Conservation (phyloP, 1,140 invertebrate species). For the Brachystomella parvula region DNA sequence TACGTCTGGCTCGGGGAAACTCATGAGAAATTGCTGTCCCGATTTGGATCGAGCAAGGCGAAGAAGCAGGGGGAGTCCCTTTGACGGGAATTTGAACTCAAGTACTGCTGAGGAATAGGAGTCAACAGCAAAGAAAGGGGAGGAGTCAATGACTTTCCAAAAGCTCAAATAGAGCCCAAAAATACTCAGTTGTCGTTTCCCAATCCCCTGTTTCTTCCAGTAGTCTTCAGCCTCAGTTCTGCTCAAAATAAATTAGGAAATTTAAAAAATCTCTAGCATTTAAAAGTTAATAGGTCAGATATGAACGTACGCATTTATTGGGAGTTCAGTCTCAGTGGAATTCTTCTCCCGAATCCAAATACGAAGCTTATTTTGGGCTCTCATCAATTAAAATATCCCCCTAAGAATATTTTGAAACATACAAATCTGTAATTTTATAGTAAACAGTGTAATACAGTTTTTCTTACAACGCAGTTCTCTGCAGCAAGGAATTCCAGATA, state of each 20-base stretch:
- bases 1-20: neutral
- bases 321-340: neutral
- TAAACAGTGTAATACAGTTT: too few species aligned
- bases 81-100: conserved; percentile 1
- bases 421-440: too few species aligned
- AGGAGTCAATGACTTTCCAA: neutral
- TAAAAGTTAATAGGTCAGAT: too few species aligned
- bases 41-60: neutral
- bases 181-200: neutral
- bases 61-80: neutral
- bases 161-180: neutral
- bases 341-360: conserved; percentile 1
- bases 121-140: conserved; percentile 1
- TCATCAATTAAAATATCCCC: neutral
- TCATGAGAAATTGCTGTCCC: neutral
- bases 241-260: too few species aligned
- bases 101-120: neutral
- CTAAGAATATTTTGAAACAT: neutral
- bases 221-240: neutral
- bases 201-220: neutral
- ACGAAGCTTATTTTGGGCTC: neutral
- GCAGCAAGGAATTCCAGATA: neutral
- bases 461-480: neutral
- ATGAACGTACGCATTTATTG: neutral
- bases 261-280: neutral